Evolutionary conservation across 2,113 vertebrate genomes (phyloP).

Genomic region (Chionis minor): DNA sequence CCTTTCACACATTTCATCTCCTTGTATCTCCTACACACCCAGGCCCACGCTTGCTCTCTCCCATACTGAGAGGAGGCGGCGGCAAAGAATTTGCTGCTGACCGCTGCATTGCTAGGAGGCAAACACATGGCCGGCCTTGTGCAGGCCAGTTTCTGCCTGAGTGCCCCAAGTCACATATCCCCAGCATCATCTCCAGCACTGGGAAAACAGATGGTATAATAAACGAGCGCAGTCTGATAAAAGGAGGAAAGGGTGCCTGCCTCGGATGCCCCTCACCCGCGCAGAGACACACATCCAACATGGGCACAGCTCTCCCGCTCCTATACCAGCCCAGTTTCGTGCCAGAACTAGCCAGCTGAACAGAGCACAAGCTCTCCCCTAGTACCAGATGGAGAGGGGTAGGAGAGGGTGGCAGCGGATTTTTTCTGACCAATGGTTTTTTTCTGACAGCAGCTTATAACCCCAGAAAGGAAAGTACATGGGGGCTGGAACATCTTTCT

Average conservation of each 20-base stretch:
- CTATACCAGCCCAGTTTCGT: neutral
- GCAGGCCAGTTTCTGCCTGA: constrained; percentile 73
- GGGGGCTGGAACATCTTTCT: too few species aligned
- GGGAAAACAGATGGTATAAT: constrained; percentile 74
- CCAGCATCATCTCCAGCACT: constrained; percentile 69
- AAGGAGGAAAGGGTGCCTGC: constrained; percentile 60
- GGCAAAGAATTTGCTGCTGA: constrained; percentile 72
- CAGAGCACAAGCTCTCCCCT: neutral
- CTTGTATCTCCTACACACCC: constrained; percentile 51
- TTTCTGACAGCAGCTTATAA: neutral
- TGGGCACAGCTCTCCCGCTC: neutral
- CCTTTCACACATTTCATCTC: neutral
- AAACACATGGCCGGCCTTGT: constrained; percentile 70
- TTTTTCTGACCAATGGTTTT: neutral
- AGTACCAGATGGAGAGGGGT: neutral
- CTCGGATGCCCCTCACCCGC: neutral
- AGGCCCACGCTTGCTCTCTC: constrained; percentile 53
- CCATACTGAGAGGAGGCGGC: constrained; percentile 57
- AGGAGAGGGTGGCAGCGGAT: neutral
- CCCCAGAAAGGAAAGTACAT: neutral
- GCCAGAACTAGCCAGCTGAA: neutral
- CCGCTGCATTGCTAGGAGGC: constrained; percentile 69
- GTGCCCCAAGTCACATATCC: constrained; percentile 61
- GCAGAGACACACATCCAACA: neutral
- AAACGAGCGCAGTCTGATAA: constrained; percentile 38